Percentiles rank a stretch among this genome's conserved stretches.
Conservation (phyloP, 1,140 invertebrate genomes). For the Drosophila malerkotliana region DNA sequence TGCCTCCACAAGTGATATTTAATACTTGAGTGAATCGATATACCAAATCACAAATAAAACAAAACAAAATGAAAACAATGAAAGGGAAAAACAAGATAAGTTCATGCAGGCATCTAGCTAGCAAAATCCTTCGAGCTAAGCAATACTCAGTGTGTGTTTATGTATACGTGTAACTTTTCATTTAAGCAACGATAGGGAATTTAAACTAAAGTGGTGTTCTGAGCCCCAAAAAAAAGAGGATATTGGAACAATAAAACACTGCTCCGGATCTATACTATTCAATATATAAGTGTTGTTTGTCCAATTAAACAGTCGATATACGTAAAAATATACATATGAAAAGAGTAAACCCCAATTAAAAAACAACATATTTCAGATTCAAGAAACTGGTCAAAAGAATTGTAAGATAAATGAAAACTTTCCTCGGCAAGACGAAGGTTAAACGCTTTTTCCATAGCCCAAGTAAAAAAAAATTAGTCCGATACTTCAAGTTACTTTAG, state of each 20-base stretch:
- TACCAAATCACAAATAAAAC: slow-evolving; percentile 21
- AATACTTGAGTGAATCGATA: slow-evolving; percentile 55
- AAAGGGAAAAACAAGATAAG: slow-evolving; percentile 8
- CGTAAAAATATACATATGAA: slow-evolving; percentile 43
- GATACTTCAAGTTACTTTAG: not conserved
- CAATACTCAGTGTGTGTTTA: slow-evolving; percentile 71
- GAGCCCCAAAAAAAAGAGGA: slow-evolving; percentile 9
- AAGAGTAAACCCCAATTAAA: slow-evolving; percentile 9
- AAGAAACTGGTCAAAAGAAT: slow-evolving; percentile 20
- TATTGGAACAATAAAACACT: slow-evolving; percentile 12
- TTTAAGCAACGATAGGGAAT: slow-evolving; percentile 60
- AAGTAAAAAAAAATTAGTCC: not conserved
- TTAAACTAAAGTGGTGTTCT: slow-evolving; percentile 46
- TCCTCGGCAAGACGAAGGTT: slow-evolving; percentile 41
- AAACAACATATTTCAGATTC: not conserved
- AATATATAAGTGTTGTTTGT: slow-evolving; percentile 58
- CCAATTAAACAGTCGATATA: slow-evolving; percentile 44
- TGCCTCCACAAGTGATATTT: slow-evolving; percentile 62
- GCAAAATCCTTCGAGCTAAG: slow-evolving; percentile 65
- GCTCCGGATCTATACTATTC: slow-evolving; percentile 38
- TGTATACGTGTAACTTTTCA: slow-evolving; percentile 61
- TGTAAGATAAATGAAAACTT: slow-evolving; percentile 7
- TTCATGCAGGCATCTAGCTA: slow-evolving; percentile 41
- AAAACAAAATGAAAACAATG: slow-evolving; percentile 10
- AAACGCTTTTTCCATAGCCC: slow-evolving; percentile 21